Conservation (phyloP, 2,113 vertebrate genomes). For the Phrynocephalus versicolor region DNA sequence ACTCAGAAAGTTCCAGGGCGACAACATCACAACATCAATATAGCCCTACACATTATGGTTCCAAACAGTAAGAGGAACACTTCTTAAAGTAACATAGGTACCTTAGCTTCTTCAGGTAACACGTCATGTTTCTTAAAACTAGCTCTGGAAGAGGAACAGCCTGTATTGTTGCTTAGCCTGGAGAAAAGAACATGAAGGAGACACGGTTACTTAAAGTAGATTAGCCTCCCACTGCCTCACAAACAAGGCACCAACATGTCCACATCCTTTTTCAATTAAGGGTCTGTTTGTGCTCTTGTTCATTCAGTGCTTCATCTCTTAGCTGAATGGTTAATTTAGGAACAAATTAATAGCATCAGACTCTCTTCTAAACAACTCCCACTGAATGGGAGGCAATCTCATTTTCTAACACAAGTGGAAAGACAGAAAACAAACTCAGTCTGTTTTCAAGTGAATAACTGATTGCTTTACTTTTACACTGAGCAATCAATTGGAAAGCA, state of each 20-base stretch:
- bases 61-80: no score
- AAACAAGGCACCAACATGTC: slow-evolving; percentile 23
- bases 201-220: slow-evolving; percentile 30
- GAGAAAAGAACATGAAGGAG: slow-evolving; percentile 15
- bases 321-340: slow-evolving; percentile 45
- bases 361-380: not conserved
- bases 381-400: slow-evolving; percentile 17
- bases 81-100: not conserved
- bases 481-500: not conserved
- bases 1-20: no score
- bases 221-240: slow-evolving; percentile 27
- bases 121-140: not conserved
- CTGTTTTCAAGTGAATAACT: not conserved
- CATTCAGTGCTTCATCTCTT: slow-evolving; percentile 26
- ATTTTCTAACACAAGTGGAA: slow-evolving; percentile 29
- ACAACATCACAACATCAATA: no score
- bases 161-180: not conserved
- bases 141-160: not conserved
- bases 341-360: slow-evolving; percentile 31
- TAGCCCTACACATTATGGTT: no score
- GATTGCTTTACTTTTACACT: not conserved
- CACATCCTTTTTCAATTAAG: slow-evolving; percentile 23
- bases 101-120: not conserved
- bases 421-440: not conserved
- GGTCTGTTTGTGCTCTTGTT: slow-evolving; percentile 5